These are phyloP conservation scores for Chelonoidis abingdonii DNA, from an alignment of 2,113 vertebrate genomes.

Conservation along the genomic window DNA sequence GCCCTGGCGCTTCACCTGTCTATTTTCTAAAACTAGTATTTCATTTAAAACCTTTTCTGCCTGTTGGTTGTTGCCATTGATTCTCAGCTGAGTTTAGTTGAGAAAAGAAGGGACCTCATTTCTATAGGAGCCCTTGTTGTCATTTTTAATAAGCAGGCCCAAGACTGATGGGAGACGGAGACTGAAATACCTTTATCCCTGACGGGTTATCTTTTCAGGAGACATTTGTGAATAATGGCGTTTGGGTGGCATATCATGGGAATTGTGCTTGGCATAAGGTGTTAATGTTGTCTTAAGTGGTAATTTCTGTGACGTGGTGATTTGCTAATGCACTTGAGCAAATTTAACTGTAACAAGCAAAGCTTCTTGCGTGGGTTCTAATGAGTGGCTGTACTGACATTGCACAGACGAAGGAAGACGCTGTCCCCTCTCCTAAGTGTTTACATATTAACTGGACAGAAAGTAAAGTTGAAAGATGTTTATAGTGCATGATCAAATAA, in stretches of 20 bases:
- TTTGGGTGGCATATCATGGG: not conserved
- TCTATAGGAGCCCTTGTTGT: not conserved
- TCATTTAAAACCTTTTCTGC: too few species aligned
- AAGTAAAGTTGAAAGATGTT: conserved; percentile 14
- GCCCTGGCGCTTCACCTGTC: not conserved
- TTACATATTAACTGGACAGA: conserved; percentile 7
- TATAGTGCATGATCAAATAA: not conserved
- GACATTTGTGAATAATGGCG: fast-evolving
- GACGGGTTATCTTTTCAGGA: not conserved
- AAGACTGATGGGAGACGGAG: not conserved
- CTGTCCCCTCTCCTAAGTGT: not conserved
- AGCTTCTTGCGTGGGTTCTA: not conserved
- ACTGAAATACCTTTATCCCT: not conserved
- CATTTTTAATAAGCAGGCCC: not conserved
- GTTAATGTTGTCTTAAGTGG: not conserved
- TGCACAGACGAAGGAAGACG: not conserved
- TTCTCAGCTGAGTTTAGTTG: not conserved
- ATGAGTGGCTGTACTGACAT: conserved; percentile 8
- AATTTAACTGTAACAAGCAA: not conserved
- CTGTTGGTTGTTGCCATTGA: not conserved
- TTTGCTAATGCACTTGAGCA: not conserved
- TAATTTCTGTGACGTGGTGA: not conserved
- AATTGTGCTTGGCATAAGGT: not conserved
- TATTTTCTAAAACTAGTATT: not conserved
- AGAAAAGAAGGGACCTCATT: not conserved